Evolutionary conservation across 2,113 vertebrate genomes (phyloP).

Genomic region (Hyla sarda): DNA sequence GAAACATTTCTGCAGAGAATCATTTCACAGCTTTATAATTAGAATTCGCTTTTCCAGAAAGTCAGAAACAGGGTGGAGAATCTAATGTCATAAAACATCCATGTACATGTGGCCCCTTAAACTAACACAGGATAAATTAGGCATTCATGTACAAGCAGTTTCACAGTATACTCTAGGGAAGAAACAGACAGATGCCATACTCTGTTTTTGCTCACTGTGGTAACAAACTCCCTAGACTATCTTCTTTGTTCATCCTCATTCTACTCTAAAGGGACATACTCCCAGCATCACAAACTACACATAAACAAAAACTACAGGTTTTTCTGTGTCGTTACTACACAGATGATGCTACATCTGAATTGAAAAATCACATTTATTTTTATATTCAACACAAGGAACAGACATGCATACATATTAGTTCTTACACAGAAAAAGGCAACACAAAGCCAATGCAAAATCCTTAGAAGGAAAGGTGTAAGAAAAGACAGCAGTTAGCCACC

Average conservation of each 20-base stretch:
- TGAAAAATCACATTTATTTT: too few relatives aligned
- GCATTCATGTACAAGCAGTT: background rate
- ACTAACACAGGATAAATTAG: background rate
- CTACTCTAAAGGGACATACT: constrained; percentile 10
- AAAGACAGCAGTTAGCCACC: too few relatives aligned
- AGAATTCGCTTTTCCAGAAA: background rate
- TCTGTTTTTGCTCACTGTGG: constrained; percentile 18
- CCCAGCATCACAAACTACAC: background rate
- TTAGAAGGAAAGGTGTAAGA: too few relatives aligned
- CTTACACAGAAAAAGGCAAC: too few relatives aligned
- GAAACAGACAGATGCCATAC: constrained; percentile 12
- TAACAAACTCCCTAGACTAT: background rate
- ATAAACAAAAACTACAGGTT: background rate
- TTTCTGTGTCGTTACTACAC: background rate
- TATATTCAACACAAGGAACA: too few relatives aligned
- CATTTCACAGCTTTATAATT: background rate
- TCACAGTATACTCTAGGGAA: constrained; percentile 16
- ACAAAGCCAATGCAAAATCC: too few relatives aligned
- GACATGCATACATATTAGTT: too few relatives aligned
- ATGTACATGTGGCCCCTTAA: background rate
- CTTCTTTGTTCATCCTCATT: background rate
- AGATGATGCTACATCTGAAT: background rate
- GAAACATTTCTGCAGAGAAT: too few relatives aligned
- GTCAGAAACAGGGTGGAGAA: background rate
- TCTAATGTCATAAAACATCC: background rate